Conservation (phyloP, 2,888 invertebrate species). For the Cephus spinipes region DNA sequence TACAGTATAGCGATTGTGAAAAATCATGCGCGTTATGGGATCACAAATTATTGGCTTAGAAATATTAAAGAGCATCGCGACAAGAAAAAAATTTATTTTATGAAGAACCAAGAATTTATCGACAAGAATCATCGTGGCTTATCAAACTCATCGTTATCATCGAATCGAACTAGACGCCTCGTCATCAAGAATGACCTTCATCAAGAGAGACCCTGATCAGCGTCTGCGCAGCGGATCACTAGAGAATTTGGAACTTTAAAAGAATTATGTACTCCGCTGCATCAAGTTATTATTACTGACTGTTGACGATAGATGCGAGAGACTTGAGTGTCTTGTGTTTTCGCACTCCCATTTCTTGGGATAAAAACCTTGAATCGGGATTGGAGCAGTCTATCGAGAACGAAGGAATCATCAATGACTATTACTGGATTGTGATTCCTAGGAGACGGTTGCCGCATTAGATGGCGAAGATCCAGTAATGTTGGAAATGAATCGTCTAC, state of each 20-base stretch:
- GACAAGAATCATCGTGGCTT: background rate
- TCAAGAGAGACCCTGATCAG: background rate
- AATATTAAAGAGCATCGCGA: background rate
- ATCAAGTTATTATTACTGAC: background rate
- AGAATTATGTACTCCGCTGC: background rate
- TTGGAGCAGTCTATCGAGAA: background rate
- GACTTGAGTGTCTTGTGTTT: background rate
- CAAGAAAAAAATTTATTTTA: background rate
- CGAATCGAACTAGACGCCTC: background rate
- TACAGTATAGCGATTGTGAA: background rate
- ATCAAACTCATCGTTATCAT: background rate
- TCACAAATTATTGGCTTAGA: background rate
- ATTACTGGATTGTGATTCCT: background rate
- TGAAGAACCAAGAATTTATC: background rate
- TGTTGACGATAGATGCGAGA: background rate
- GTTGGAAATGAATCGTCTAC: background rate
- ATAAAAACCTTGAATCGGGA: background rate
- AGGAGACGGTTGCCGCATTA: background rate
- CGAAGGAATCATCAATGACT: background rate
- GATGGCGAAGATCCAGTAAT: background rate
- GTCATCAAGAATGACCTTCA: background rate
- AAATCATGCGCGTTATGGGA: background rate
- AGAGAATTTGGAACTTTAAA: background rate
- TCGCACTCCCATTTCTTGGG: background rate
- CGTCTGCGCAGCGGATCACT: background rate